Base-by-base conservation (phyloP, 2,888 invertebrate genomes). In the Macrophya annulata region DNA sequence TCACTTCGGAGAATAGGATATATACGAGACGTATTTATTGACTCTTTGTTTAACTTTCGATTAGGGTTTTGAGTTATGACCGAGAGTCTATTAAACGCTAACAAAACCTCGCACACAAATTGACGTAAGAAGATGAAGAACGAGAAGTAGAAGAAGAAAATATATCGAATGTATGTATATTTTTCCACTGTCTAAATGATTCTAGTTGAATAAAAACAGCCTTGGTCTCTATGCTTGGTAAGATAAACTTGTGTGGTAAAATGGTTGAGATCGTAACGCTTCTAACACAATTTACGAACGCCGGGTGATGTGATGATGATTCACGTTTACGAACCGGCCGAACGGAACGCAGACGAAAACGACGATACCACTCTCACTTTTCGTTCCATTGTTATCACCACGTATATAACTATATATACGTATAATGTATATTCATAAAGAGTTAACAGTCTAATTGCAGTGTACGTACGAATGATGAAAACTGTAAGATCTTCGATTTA, bases 261-360 rank as follows among this genome's bases (percentile, higher is more conserved):
- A 12, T 25, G 8, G 55, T 31, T 15, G 65, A 86, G 86, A 86
- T 85, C 55, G 71, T 85, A 87, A 87, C 86, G 88, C 87, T 86
- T 43, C 31, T 31, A 37, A 37, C 17, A 21, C 31, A 68, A 88
- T 87, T 87, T 88, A 88, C 85, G 87, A 89, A 89, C 89, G 89
- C 87, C 88, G 88, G 91, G 31, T 68, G n/a, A 51, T n/a, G 55
- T 55, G 68, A 68, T 65, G 65, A 65, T 91, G 90, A 89, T 90
- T 90, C 91, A 91, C 90, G 89, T 89, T 68, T 83, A 87, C 89
- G 87, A 89, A 88, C 88, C 90, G 89, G 88, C 88, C 88, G 87
- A 88, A 89, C 88, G 88, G 86, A 87, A 89, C 89, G 87, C 59
- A 81, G 51, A 81, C 81, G 40, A 76, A 40, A 2, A 76, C 45